A percentile compares a stretch with the other conserved stretches of the same genome.
Evolutionary conservation across 2,113 vertebrate species (phyloP).

Genomic region (Ranitomeya variabilis): DNA sequence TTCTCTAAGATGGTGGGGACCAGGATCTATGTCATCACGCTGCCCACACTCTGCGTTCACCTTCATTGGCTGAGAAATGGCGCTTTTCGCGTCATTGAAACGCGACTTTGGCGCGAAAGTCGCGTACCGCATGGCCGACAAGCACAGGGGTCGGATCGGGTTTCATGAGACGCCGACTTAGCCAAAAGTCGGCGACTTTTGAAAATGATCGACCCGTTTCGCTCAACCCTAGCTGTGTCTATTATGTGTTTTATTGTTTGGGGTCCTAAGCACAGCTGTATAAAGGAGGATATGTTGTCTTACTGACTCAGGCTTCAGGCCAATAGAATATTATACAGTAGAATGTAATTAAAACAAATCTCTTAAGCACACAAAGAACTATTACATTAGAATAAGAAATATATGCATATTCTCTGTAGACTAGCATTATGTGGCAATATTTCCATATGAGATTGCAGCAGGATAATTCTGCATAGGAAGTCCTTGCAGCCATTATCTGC

Average conservation of each 20-base stretch:
- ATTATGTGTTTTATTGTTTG: not conserved
- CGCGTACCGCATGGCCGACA: too few species aligned
- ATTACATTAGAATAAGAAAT: not conserved
- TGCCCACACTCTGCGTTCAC: too few species aligned
- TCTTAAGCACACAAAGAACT: not conserved
- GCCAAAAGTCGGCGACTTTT: too few species aligned
- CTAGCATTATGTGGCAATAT: not conserved
- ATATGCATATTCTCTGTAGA: not conserved
- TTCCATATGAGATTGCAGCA: not conserved
- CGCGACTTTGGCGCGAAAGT: too few species aligned
- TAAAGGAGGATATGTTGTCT: not conserved
- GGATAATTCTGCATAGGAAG: not conserved
- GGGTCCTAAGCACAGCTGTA: not conserved
- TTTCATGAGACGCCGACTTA: too few species aligned
- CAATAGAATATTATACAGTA: not conserved
- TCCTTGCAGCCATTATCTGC: not conserved
- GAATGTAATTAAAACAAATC: not conserved
- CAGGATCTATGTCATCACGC: too few species aligned
- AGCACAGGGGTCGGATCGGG: too few species aligned
- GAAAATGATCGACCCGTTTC: too few species aligned
- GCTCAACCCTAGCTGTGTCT: not conserved
- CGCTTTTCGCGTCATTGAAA: too few species aligned
- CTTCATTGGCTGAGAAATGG: too few species aligned
- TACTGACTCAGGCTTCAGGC: not conserved
- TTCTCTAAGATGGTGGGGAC: too few species aligned